Evolutionary conservation across 2,888 invertebrate species (phyloP).

Genomic region (Bombylius discolor): DNA sequence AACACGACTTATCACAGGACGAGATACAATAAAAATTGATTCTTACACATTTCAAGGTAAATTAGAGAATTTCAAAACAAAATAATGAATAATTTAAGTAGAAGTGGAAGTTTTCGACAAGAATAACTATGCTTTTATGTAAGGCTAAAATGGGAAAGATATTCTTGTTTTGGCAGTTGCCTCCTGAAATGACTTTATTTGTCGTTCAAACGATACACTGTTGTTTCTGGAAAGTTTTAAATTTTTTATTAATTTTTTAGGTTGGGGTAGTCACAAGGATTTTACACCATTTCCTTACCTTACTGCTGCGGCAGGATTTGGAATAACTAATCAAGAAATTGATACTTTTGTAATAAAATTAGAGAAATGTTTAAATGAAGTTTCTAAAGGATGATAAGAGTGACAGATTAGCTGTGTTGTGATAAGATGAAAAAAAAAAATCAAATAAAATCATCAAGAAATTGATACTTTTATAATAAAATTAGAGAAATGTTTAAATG

Average conservation of each 20-base stretch:
- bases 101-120: too few species aligned
- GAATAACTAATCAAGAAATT: constrained; percentile 51
- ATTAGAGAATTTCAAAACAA: constrained; percentile 1
- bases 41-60: constrained; percentile 45
- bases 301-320: constrained; percentile 61
- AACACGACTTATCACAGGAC: constrained; percentile 46
- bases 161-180: too few species aligned
- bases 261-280: constrained; percentile 53
- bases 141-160: too few species aligned
- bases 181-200: too few species aligned
- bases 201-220: too few species aligned
- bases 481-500: constrained; percentile 45
- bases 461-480: constrained; percentile 55
- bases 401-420: too few species aligned
- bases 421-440: too few species aligned
- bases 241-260: constrained; percentile 29
- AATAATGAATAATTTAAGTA: too few species aligned
- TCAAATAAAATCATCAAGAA: constrained; percentile 33
- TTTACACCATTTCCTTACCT: constrained; percentile 41
- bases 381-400: neutral
- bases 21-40: constrained; percentile 41
- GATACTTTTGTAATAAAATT: constrained; percentile 53
- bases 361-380: constrained; percentile 42
- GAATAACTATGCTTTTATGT: too few species aligned
- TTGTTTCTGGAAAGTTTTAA: neutral